Evolutionary conservation across 2,797 vertebrate species (phyloP), one percentile per base, ranked within the genome.

Genomic region (Sebastes umbrosus): DNA sequence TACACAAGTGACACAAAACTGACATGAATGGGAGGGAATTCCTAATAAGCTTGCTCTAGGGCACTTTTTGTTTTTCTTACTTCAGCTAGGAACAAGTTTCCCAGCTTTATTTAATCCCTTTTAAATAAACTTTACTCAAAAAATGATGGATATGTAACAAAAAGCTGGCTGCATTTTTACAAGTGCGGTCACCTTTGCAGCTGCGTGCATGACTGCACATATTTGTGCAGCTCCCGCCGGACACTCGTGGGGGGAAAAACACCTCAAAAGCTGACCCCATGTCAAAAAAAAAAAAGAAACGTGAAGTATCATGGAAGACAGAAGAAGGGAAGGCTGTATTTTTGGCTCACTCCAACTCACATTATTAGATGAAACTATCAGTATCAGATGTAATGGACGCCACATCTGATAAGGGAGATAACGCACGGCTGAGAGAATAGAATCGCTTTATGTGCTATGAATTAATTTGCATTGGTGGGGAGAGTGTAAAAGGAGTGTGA

Each of bases 331-430:
- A 6, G 13, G 24, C 13, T 27, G 81, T 86, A 31, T 78, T 76
- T 75, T 25, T 62, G 24, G 55, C 74, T 82, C 67, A 3, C 69
- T 83, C 86, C 73, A 81, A 83, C 87, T 68, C 11, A 64, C 63
- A 72, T 83, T 79, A 80, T 88, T 80, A 82, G 84, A 87, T 60
- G 64, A 84, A 90, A 86, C 68, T 66, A 73, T 70, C 79, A 16
- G 75, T 84, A 91, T 92, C 89, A 82, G 90, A 87, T 84, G 85
- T 82, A 92, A 90, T 75, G 87, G 91, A 92, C 86, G 69, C 84
- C 79, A 82, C 80, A 91, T 92, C 90, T 84, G 88, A 92, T 92
- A 84, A 90, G 76, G 43, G 22, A 62, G 82, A 90, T 84, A 91
- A 88, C 25, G 4, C 75, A 69, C 57, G 58, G 77, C 82, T 65